Base-by-base conservation (phyloP, 1,140 invertebrate genomes). In the Danaus melanippus region DNA sequence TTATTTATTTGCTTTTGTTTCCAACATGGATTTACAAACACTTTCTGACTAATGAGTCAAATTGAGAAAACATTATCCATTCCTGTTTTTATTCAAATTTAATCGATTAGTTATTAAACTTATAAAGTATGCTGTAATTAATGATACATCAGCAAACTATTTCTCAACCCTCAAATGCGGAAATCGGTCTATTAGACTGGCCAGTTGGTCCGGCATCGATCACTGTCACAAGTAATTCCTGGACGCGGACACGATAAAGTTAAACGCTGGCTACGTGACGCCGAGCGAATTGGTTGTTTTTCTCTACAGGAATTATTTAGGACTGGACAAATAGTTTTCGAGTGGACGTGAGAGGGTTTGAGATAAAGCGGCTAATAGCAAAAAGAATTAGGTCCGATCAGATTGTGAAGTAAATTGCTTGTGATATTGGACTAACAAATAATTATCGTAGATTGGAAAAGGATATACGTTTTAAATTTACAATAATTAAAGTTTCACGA, bases 221-320 rank as follows among this genome's bases (percentile, higher is more conserved):
- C 76, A 76, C 60, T 67, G 76, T 79, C 76, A 50, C 64, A 62
- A 71, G 71, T 76, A 79, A 79, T 79, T 79, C 76, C 70, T 74
- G 66, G 48, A 59, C 60, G 58, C 56, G 64, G 56, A 64, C 66
- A 69, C 68, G 64, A 69, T 67, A 76, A 76, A 76, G 64, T 76
- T 67, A 66, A 71, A 72, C 56, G 62, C 65, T 50, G 58, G 57
- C 61, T 69, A 75, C 73, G 73, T 71, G 73, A 74, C 62, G 64
- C 60, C 47, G 53, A 53, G 58, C 53, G 67, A 71, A 71, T 69
- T 60, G 60, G 58, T 67, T 71, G 71, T 74, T 76, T 76, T 69
- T 69, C 69, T 71, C 58, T 55, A 51, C 45, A 39, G 41, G 61
- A 71, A 73, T 73, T 72, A 70, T 75, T 73, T 71, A 63, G 63